Base-by-base conservation (phyloP, 2,797 vertebrate genomes). In the Miichthys miiuy region DNA sequence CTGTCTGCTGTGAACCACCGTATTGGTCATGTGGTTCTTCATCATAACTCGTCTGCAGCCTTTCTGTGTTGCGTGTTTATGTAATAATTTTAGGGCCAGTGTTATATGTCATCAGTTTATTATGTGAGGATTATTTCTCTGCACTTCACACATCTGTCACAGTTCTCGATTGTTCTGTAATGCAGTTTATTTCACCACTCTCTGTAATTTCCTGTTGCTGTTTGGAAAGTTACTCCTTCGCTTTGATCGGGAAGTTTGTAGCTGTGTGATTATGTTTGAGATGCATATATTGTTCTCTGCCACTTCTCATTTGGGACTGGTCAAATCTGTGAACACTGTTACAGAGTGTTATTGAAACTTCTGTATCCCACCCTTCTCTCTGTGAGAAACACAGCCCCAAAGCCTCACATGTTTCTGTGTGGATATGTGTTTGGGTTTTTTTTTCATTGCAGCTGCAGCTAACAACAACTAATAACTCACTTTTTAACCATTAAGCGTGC, bases 181-280 rank as follows among this genome's bases (percentile, higher is more conserved):
- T 48, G 30, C n/a, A 68, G 54, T 70, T 54, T 57, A 30, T 85
- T 84, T 79, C 63, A 71, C 38, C 62, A 68, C 48, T 46, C 82
- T 75, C 2, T 58, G 66, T 68, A 50, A 62, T 79, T 67, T 82
- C 71, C 71, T 73, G 51, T 79, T 67, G 55, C 72, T 81, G 50
- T 2, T 55, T 10, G 23, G 20, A 77, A 27, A 64, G 38, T 67
- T 58, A 5, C 21, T 50, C 34, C 12, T 14, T 78, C 27, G 27
- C 51, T 47, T 38, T 30, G 7, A 73, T 41, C 41, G 55, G 42
- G 23, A 50, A 18, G 48, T 20, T 58, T 60, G 23, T 46, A n/a
- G 21, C 47, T 57, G 25, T 10, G 1, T 56, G 25, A 75, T 23
- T 48, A 34, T 42, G 0, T 41, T 60, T 54, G 10, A 72, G 27